Evolutionary conservation across 2,888 invertebrate species (phyloP).

Genomic region (Stenodera caucasica): DNA sequence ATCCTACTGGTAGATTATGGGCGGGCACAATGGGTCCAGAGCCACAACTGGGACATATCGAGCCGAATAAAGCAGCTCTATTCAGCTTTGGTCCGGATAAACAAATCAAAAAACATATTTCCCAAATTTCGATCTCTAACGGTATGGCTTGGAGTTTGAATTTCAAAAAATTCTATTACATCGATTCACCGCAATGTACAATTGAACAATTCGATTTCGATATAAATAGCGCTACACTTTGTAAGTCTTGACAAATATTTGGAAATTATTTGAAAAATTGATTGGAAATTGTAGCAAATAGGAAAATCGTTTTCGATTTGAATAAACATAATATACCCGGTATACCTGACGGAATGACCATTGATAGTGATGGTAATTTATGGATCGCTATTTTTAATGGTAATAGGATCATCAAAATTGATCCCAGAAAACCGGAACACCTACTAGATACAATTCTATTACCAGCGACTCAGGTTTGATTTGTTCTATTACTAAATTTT

Average conservation of each 20-base stretch:
- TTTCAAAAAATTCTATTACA: constrained; percentile 71
- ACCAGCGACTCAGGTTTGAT: constrained; percentile 65
- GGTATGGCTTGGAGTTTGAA: constrained; percentile 75
- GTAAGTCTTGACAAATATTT: too few relatives aligned
- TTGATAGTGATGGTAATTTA: constrained; percentile 72
- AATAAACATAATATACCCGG: constrained; percentile 52
- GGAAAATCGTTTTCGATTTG: constrained; percentile 62
- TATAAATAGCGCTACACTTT: constrained; percentile 54
- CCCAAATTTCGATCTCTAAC: constrained; percentile 54
- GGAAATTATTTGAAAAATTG: background rate
- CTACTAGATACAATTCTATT: constrained; percentile 63
- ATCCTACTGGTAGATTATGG: constrained; percentile 72
- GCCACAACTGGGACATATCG: constrained; percentile 69
- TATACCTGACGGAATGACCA: constrained; percentile 66
- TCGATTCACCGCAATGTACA: constrained; percentile 65
- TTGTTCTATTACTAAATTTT: background rate
- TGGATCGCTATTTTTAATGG: constrained; percentile 78
- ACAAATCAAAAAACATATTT: constrained; percentile 30
- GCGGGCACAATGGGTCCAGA: constrained; percentile 36
- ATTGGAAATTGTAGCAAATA: constrained; percentile 60
- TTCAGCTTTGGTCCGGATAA: constrained; percentile 25
- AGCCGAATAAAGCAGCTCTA: constrained; percentile 56
- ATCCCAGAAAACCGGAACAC: constrained; percentile 58
- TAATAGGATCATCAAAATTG: constrained; percentile 61
- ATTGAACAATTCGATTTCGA: constrained; percentile 72